Evolutionary conservation across 2,113 vertebrate genomes (phyloP).

Genomic region (Alethe castanea): DNA sequence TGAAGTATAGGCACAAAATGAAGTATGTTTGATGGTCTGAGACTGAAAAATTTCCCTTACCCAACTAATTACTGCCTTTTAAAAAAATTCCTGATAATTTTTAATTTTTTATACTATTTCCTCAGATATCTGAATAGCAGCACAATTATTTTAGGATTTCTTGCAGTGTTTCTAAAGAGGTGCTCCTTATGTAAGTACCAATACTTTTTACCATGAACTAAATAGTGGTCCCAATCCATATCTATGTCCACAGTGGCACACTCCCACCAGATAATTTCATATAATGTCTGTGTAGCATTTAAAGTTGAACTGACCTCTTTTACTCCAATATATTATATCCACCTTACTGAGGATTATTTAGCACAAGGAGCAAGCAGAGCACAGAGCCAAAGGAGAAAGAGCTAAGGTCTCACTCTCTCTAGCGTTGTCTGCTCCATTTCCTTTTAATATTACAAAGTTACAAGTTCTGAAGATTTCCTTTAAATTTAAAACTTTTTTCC

Average conservation of each 20-base stretch:
- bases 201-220: not conserved
- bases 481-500: not conserved
- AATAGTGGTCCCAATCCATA: not conserved
- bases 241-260: not conserved
- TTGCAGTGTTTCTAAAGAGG: not conserved
- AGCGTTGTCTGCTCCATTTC: not conserved
- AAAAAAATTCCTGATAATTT: slow-evolving; percentile 18
- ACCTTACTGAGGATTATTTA: not conserved
- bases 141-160: not conserved
- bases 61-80: slow-evolving; percentile 54
- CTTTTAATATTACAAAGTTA: not conserved
- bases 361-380: not conserved
- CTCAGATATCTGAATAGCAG: slow-evolving; percentile 11
- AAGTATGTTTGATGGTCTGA: slow-evolving; percentile 57
- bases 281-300: not conserved
- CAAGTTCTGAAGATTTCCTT: slow-evolving; percentile 20
- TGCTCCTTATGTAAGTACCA: not conserved
- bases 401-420: not conserved
- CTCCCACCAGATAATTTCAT: slow-evolving; percentile 16
- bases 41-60: slow-evolving; percentile 48
- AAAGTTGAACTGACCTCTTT: slow-evolving; percentile 19
- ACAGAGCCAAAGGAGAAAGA: not conserved
- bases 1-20: slow-evolving; percentile 38
- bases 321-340: not conserved
- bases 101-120: slow-evolving; percentile 23